Percentiles rank a stretch among this genome's conserved stretches.
phyloP scores from a whole-genome alignment of 2,888 invertebrate genomes.

The Caenorhabditis sp. region DNA sequence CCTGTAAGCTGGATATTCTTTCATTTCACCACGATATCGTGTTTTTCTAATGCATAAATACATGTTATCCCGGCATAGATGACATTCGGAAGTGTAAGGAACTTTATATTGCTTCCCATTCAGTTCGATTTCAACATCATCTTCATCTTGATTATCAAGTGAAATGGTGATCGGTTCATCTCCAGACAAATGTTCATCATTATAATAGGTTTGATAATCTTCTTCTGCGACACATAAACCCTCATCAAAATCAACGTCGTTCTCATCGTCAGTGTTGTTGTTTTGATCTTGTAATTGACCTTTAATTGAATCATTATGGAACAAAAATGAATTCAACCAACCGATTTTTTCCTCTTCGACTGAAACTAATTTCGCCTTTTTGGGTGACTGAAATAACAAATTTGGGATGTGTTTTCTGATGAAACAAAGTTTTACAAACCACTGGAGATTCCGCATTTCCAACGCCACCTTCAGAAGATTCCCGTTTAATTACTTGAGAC shows the following conservation, averaged over 20 bases:
- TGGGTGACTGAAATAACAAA: not conserved
- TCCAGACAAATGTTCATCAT: not conserved
- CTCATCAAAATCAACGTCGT: slow-evolving; percentile 2
- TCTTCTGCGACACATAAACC: not conserved
- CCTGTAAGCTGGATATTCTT: slow-evolving; percentile 49
- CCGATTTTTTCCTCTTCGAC: too few relatives aligned
- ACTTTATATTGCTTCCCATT: slow-evolving; percentile 33
- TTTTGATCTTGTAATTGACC: not conserved
- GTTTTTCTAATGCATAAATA: slow-evolving; percentile 44
- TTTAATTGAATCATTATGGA: not conserved
- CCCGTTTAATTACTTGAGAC: too few relatives aligned
- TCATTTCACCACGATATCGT: slow-evolving; percentile 35
- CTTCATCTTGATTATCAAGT: not conserved
- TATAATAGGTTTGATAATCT: not conserved
- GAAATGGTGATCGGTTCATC: too few relatives aligned
- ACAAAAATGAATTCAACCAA: too few relatives aligned
- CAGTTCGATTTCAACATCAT: slow-evolving; percentile 23
- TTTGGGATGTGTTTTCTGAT: not conserved
- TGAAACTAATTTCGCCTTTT: not conserved
- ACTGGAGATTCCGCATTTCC: not conserved
- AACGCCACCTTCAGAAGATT: too few relatives aligned
- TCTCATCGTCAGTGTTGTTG: not conserved
- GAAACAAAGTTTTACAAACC: not conserved
- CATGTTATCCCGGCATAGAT: slow-evolving; percentile 45
- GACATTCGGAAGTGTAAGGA: slow-evolving; percentile 41